phyloP scores from a whole-genome alignment of 2,888 invertebrate species.

The Cheilosia variabilis region DNA sequence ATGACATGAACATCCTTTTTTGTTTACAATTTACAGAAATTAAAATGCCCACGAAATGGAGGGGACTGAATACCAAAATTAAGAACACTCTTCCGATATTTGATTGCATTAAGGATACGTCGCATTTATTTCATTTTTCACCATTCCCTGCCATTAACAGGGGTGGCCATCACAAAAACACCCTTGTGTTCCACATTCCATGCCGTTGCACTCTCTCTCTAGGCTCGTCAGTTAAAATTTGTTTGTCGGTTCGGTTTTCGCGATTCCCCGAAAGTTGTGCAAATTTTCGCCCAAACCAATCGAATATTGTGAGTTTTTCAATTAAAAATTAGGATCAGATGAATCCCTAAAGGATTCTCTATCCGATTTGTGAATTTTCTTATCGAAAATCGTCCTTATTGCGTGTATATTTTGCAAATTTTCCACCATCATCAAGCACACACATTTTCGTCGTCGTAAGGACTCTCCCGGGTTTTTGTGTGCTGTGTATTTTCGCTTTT shows the following conservation, averaged over 20 bases:
- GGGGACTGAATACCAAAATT: neutral
- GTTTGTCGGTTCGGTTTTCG: slow-evolving; percentile 75
- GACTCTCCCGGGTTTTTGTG: slow-evolving; percentile 66
- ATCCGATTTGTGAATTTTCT: slow-evolving; percentile 15
- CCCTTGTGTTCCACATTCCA: slow-evolving; percentile 68
- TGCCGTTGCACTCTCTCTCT: slow-evolving; percentile 53
- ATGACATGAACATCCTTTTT: neutral
- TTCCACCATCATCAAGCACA: slow-evolving; percentile 30
- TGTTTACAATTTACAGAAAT: too few relatives aligned
- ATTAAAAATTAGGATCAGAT: slow-evolving; percentile 24
- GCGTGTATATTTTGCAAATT: slow-evolving; percentile 49
- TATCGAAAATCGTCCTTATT: neutral
- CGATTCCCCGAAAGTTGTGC: slow-evolving; percentile 49
- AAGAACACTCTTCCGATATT: neutral
- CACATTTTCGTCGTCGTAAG: slow-evolving; percentile 46
- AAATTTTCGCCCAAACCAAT: slow-evolving; percentile 48
- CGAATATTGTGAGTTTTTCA: slow-evolving; percentile 7
- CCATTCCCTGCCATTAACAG: slow-evolving; percentile 22
- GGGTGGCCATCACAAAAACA: slow-evolving; percentile 45
- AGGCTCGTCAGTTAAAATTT: slow-evolving; percentile 68
- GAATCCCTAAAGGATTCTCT: slow-evolving; percentile 47
- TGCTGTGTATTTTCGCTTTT: slow-evolving; percentile 33
- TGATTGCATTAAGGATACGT: slow-evolving; percentile 8
- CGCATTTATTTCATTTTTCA: slow-evolving; percentile 22
- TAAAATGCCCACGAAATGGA: neutral